Base-by-base conservation (phyloP, 1,140 invertebrate genomes). In the Uloborus diversus region DNA sequence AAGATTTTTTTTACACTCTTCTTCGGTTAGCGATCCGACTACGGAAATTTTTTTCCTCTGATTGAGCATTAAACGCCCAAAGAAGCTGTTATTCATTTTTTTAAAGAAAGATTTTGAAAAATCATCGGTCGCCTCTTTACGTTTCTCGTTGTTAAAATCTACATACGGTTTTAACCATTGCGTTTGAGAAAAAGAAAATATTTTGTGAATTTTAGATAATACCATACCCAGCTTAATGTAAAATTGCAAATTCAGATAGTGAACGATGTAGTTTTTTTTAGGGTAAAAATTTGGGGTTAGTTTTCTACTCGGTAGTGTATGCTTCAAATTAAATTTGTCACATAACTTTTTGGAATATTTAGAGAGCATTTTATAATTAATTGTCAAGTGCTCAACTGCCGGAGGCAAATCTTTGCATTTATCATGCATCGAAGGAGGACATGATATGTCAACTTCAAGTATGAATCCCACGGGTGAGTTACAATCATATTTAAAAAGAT, bases 51-150 rank as follows among this genome's bases (percentile, higher is more conserved):
- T 82, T 69, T 88, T 88, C 68, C 85, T 82, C 14, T 87, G 82
- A 85, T 89, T 88, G 83, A 88, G 86, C 83, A 88, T 88, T 1
- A 86, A 86, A 85, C 88, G 88, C 1, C 87, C 88, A 83, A 86
- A 89, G 13, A 88, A 83, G 4, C 85, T 82, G 84, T 89, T 89
- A 81, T 87, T 88, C 81, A 89, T 85, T 68, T 89, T 76, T 79
- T 85, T 85, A 53, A 82, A 85, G 32, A 85, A 84, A 66, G 83
- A 80, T 82, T 85, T 84, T 61, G 82, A 71, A 78, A 81, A 84
- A 23, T 80, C 61, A 71, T 83, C 80, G 1, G 59, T 80, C 51
- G 84, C 82, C 81, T 81, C 25, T 32, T 65, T 68, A 70, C 81
- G 37, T 35, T 78, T 76, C 42, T 83, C 64, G 28, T 86, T 88